Evolutionary conservation across 2,888 invertebrate genomes (phyloP).

Genomic region (Autographa pulchrina): DNA sequence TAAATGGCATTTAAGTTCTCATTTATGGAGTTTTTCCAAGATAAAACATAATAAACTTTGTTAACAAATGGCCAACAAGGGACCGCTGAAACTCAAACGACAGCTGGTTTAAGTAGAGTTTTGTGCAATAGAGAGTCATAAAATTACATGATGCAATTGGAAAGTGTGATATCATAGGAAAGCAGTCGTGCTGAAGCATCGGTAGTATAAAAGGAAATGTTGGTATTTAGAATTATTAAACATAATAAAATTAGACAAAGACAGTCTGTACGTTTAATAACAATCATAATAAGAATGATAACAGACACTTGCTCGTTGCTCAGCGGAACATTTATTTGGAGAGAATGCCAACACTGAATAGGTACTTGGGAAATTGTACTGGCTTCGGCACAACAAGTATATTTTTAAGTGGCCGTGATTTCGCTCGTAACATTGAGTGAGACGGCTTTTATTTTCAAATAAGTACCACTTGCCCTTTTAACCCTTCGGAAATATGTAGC

Average conservation of each 20-base stretch:
- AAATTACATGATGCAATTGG: slow-evolving; percentile 19
- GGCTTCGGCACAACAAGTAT: slow-evolving; percentile 61
- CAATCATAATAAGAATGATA: slow-evolving; percentile 49
- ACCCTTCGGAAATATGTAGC: slow-evolving; percentile 62
- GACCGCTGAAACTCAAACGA: slow-evolving; percentile 3
- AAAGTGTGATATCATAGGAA: background rate
- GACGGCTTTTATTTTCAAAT: slow-evolving; percentile 64
- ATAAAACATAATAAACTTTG: slow-evolving; percentile 19
- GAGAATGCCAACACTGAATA: slow-evolving; percentile 68
- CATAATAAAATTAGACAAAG: slow-evolving; percentile 11
- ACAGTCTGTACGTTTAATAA: slow-evolving; percentile 39
- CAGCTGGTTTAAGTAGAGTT: slow-evolving; percentile 26
- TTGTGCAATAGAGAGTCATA: slow-evolving; percentile 20
- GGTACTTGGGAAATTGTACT: slow-evolving; percentile 66
- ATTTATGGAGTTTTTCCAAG: slow-evolving; percentile 20
- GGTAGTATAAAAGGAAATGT: background rate
- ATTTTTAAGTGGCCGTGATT: slow-evolving; percentile 69
- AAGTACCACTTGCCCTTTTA: slow-evolving; percentile 62
- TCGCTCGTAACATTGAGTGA: slow-evolving; percentile 66
- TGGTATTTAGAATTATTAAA: background rate
- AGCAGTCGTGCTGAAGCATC: background rate
- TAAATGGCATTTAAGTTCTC: slow-evolving; percentile 23
- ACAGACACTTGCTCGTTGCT: slow-evolving; percentile 43
- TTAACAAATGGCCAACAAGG: slow-evolving; percentile 15
- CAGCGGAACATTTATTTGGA: slow-evolving; percentile 68